These are phyloP conservation scores for Pinctada fucata DNA, from an alignment of 2,888 invertebrate genomes.

Conservation along the genomic window DNA sequence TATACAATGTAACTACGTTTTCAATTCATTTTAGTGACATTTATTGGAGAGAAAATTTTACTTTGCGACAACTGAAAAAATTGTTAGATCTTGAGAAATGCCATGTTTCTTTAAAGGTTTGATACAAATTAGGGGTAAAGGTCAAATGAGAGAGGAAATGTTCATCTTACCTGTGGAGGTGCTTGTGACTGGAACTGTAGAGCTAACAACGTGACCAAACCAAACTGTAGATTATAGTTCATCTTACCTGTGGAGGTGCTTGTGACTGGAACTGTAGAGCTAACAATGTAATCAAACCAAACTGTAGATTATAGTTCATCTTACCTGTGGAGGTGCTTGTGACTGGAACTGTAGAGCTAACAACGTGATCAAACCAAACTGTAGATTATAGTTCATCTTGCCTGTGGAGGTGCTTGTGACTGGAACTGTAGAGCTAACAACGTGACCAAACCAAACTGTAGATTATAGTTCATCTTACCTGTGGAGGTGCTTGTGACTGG, in stretches of 20 bases:
- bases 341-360: slow-evolving; percentile 57
- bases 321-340: slow-evolving; percentile 45
- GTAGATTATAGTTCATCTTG: slow-evolving; percentile 50
- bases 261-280: slow-evolving; percentile 54
- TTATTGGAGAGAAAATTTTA: too few species aligned
- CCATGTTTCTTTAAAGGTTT: too few species aligned
- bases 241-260: slow-evolving; percentile 44
- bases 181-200: slow-evolving; percentile 51
- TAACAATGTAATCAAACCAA: slow-evolving; percentile 64
- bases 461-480: slow-evolving; percentile 39
- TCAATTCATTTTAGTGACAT: too few species aligned
- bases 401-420: slow-evolving; percentile 46
- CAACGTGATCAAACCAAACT: slow-evolving; percentile 64
- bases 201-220: slow-evolving; percentile 62
- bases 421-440: slow-evolving; percentile 60
- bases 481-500: slow-evolving; percentile 47
- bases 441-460: slow-evolving; percentile 66
- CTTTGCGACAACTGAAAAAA: too few species aligned
- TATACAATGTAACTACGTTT: too few species aligned
- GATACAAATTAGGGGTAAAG: too few species aligned
- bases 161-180: slow-evolving; percentile 41
- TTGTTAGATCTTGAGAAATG: too few species aligned
- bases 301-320: slow-evolving; percentile 56
- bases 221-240: slow-evolving; percentile 61
- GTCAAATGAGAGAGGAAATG: too few species aligned